Conservation (phyloP, 1,140 invertebrate species). For the Leptestheria dahalacensis region DNA sequence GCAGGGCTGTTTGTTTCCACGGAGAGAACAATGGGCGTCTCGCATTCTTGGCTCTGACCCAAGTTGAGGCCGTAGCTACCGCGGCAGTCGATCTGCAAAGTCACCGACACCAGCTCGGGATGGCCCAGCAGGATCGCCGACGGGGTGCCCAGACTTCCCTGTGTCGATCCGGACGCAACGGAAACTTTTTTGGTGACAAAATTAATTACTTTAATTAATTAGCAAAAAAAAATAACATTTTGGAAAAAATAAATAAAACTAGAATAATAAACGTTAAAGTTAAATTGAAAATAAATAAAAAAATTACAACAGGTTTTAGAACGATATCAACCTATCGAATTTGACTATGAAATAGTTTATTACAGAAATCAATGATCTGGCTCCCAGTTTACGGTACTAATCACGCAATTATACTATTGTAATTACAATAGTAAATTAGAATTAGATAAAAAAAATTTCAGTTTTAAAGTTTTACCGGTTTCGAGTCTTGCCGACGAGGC, state of each 20-base stretch:
- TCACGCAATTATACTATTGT: no score
- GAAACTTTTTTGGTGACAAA: not conserved
- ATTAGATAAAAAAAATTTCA: not conserved
- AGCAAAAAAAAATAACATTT: not conserved
- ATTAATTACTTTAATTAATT: not conserved
- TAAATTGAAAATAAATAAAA: no score
- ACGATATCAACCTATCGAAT: no score
- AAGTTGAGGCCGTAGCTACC: conserved; percentile 33
- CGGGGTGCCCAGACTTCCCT: not conserved
- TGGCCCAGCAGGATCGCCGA: conserved; percentile 38
- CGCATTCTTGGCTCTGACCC: conserved; percentile 9
- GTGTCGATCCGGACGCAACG: not conserved
- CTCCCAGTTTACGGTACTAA: no score
- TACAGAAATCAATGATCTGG: no score
- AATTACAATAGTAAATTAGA: not conserved
- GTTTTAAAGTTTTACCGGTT: not conserved
- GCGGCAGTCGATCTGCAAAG: conserved; percentile 38
- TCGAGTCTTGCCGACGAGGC: not conserved
- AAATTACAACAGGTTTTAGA: no score
- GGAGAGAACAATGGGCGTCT: conserved; percentile 38
- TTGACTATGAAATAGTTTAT: no score
- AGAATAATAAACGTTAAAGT: no score
- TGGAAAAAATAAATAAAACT: not conserved
- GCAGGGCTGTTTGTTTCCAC: conserved; percentile 52
- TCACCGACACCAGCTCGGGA: conserved; percentile 46